phyloP scores from a whole-genome alignment of 2,113 vertebrate genomes.

The Perca flavescens region DNA sequence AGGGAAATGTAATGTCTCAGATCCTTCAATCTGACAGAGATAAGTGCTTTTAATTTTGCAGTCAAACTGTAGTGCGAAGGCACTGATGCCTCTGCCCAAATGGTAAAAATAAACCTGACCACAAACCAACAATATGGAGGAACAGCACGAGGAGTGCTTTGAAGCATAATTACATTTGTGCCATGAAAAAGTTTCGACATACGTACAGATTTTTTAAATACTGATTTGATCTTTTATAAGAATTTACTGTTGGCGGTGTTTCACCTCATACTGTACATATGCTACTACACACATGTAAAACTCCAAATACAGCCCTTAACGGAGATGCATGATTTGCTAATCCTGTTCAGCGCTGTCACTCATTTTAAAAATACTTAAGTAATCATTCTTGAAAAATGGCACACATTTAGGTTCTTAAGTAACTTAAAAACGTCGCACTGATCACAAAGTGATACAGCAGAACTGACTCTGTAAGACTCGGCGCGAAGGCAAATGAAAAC shows the following conservation, averaged over 20 bases:
- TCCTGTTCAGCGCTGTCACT: neutral
- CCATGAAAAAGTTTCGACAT: neutral
- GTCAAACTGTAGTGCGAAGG: neutral
- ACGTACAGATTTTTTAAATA: neutral
- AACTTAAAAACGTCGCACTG: neutral
- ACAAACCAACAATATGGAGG: neutral
- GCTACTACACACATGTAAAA: neutral
- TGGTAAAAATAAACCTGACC: too few relatives aligned
- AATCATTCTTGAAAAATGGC: too few relatives aligned
- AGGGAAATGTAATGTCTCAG: too few relatives aligned
- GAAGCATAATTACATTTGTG: neutral
- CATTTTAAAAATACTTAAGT: neutral
- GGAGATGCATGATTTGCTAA: neutral
- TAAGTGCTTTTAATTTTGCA: neutral
- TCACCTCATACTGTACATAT: neutral
- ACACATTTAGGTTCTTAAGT: neutral
- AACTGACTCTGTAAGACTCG: neutral
- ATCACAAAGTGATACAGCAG: neutral
- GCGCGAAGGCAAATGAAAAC: neutral
- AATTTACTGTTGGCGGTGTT: neutral
- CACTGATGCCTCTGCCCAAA: neutral
- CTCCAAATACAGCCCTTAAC: neutral
- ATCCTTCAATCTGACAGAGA: neutral
- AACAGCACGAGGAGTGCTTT: neutral
- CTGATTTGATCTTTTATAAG: neutral